These are phyloP conservation scores for Leptopterna dolabrata DNA, from an alignment of 2,888 invertebrate genomes.

Conservation along the genomic window DNA sequence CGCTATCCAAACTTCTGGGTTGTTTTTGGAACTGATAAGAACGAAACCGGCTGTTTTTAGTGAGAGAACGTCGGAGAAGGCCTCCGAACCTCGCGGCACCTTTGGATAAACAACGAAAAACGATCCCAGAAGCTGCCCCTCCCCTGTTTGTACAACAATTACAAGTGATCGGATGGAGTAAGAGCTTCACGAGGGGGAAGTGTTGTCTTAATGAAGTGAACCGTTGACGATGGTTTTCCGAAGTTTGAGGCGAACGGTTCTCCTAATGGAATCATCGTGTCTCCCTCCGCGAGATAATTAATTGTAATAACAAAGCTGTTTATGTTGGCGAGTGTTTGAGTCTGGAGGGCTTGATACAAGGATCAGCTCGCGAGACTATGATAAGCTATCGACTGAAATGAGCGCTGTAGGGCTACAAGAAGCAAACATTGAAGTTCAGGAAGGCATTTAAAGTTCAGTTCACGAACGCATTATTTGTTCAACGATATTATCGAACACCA, in stretches of 20 bases:
- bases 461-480: too few relatives aligned
- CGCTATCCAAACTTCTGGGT: not conserved
- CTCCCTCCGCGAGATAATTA: constrained; percentile 20
- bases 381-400: not conserved
- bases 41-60: not conserved
- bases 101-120: constrained; percentile 28
- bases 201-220: constrained; percentile 44
- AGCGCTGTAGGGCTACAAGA: not conserved
- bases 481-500: too few relatives aligned
- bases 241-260: not conserved
- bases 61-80: not conserved
- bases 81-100: not conserved
- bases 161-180: constrained; percentile 16
- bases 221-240: constrained; percentile 5
- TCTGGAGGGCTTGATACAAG: not conserved
- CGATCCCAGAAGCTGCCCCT: constrained; percentile 15
- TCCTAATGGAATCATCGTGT: constrained; percentile 33
- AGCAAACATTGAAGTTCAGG: not conserved
- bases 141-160: constrained; percentile 30
- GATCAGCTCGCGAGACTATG: not conserved
- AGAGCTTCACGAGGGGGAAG: not conserved
- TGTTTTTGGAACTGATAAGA: constrained; percentile 20
- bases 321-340: not conserved
- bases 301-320: constrained; percentile 29
- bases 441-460: too few relatives aligned